A percentile compares a stretch with the other conserved stretches of the same genome.
Evolutionary conservation across 2,113 vertebrate species (phyloP).

Genomic region (Cyphomyrus plagiostoma): DNA sequence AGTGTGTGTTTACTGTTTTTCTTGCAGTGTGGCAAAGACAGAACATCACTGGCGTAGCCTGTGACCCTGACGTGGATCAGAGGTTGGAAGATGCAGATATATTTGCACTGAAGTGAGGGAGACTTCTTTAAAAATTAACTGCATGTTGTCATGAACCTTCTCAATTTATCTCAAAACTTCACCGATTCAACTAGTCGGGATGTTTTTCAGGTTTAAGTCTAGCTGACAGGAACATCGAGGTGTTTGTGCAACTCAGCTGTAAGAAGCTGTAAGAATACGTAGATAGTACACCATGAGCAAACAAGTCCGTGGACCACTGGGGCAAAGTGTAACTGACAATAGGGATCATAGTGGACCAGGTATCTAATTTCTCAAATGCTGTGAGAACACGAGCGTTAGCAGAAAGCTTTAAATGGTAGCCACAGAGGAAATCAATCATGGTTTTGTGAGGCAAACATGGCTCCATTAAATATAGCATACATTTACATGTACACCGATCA

Average conservation of each 20-base stretch:
- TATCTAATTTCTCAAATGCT: not conserved
- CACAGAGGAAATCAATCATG: not conserved
- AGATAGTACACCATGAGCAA: not conserved
- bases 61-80: not conserved
- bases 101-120: not conserved
- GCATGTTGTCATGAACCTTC: not conserved
- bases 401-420: not conserved
- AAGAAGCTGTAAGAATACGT: not conserved
- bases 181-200: not conserved
- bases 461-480: not conserved
- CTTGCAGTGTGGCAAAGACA: not conserved
- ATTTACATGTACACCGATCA: not conserved
- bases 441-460: not conserved
- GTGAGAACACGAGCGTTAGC: not conserved
- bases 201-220: not conserved
- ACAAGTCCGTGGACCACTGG: not conserved
- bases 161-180: not conserved
- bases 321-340: constrained; percentile 12
- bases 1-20: not conserved
- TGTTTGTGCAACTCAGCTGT: constrained; percentile 10
- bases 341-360: not conserved
- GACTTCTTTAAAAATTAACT: constrained; percentile 15
- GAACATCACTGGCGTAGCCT: not conserved
- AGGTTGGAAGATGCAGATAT: not conserved
- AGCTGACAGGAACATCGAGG: not conserved